These are phyloP conservation scores for Agrotis exclamationis DNA, from an alignment of 2,888 invertebrate genomes.

Conservation along the genomic window DNA sequence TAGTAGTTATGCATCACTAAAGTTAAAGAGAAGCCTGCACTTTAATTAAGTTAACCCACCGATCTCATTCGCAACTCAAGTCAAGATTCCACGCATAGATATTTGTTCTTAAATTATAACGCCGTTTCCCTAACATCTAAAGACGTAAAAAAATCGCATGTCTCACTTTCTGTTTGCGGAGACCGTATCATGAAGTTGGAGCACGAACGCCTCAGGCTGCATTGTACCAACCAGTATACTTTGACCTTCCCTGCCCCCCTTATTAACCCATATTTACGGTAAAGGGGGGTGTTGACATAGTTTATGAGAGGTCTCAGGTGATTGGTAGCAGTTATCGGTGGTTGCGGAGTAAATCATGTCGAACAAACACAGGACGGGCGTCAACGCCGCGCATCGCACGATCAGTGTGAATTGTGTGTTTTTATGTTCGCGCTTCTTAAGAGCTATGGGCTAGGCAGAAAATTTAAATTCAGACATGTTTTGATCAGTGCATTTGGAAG, in stretches of 20 bases:
- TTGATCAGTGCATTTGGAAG: not conserved
- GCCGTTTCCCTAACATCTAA: constrained; percentile 61
- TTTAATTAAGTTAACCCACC: not conserved
- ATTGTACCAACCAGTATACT: constrained; percentile 69
- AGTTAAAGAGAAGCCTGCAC: not conserved
- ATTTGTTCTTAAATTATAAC: constrained; percentile 39
- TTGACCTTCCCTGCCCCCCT: constrained; percentile 66
- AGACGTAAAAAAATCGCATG: constrained; percentile 70
- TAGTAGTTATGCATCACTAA: not conserved
- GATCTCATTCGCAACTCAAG: not conserved
- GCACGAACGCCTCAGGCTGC: constrained; percentile 85
- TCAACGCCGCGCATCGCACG: constrained; percentile 65
- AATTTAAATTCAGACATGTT: constrained; percentile 18
- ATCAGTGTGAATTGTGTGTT: constrained; percentile 64
- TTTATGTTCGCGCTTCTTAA: constrained; percentile 51
- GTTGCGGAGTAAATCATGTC: constrained; percentile 66
- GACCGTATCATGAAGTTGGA: constrained; percentile 81
- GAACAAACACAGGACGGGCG: constrained; percentile 67
- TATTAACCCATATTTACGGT: constrained; percentile 40
- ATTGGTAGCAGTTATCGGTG: constrained; percentile 63
- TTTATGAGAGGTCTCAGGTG: constrained; percentile 55
- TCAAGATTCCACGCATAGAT: constrained; percentile 21
- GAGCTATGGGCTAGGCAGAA: constrained; percentile 21
- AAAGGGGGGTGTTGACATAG: constrained; percentile 42
- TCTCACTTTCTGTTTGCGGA: constrained; percentile 74